Evolutionary conservation across 2,113 vertebrate genomes (phyloP).

Genomic region (Oryzias curvinotus): DNA sequence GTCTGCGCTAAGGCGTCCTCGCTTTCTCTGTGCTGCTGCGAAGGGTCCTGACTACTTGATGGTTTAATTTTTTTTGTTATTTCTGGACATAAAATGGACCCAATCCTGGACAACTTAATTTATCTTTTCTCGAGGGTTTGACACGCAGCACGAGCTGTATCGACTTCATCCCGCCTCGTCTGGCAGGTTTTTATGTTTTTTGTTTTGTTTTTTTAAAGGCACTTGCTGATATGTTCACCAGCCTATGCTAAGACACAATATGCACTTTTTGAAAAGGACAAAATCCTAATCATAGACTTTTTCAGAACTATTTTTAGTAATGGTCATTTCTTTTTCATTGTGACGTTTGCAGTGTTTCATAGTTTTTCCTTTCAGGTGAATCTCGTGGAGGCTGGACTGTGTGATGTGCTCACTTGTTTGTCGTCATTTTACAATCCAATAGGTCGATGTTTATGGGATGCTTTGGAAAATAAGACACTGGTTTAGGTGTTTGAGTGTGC

Average conservation of each 20-base stretch:
- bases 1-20: conserved; percentile 49
- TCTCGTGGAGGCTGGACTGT: conserved; percentile 26
- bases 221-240: conserved; percentile 31
- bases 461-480: conserved; percentile 30
- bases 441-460: conserved; percentile 35
- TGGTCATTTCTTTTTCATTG: conserved; percentile 33
- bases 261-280: conserved; percentile 57
- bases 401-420: conserved; percentile 42
- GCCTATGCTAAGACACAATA: conserved; percentile 36
- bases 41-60: conserved; percentile 19
- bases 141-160: conserved; percentile 35
- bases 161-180: conserved; percentile 31
- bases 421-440: conserved; percentile 41
- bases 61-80: background rate
- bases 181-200: background rate
- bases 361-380: conserved; percentile 5
- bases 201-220: conserved; percentile 22
- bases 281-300: conserved; percentile 27
- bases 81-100: conserved; percentile 49
- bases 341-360: conserved; percentile 50
- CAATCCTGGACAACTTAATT: conserved; percentile 33
- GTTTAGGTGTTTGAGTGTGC: conserved; percentile 14
- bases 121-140: conserved; percentile 30
- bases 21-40: conserved; percentile 37
- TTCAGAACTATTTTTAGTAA: background rate